These are phyloP conservation scores for Sandelia bainsii DNA, from an alignment of 2,797 vertebrate genomes.

Conservation along the genomic window DNA sequence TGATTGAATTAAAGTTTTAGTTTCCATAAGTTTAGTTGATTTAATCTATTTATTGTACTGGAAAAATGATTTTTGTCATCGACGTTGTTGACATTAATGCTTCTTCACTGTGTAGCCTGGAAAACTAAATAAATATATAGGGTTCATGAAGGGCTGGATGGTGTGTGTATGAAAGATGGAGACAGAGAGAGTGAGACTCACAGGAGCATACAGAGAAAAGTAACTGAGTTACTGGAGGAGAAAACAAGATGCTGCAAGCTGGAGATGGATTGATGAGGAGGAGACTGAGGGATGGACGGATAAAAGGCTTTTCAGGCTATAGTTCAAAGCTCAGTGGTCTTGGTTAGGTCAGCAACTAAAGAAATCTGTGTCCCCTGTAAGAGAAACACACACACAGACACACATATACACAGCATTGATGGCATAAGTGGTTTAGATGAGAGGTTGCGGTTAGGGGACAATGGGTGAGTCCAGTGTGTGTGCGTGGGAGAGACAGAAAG, in stretches of 20 bases:
- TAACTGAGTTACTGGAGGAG: conserved; percentile 61
- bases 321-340: conserved; percentile 61
- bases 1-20: too few species aligned
- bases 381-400: conserved; percentile 8
- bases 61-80: too few species aligned
- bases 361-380: conserved; percentile 23
- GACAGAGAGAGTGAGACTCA: conserved; percentile 7
- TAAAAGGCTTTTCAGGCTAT: conserved; percentile 60
- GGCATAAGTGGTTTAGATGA: conserved; percentile 68
- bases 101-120: not conserved
- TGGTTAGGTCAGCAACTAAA: conserved; percentile 51
- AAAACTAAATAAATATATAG: not conserved
- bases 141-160: conserved; percentile 1
- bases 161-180: not conserved
- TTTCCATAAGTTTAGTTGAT: too few species aligned
- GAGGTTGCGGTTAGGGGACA: conserved; percentile 57
- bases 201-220: conserved; percentile 23
- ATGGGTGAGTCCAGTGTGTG: conserved; percentile 29
- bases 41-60: too few species aligned
- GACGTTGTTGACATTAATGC: not conserved
- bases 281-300: conserved; percentile 49
- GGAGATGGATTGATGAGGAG: conserved; percentile 56
- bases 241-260: conserved; percentile 67
- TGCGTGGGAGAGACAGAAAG: conserved; percentile 10
- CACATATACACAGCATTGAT: conserved; percentile 36